Evolutionary conservation across 2,113 vertebrate species (phyloP), one percentile per base, ranked within the genome.

Genomic region (Pleuronectes platessa): DNA sequence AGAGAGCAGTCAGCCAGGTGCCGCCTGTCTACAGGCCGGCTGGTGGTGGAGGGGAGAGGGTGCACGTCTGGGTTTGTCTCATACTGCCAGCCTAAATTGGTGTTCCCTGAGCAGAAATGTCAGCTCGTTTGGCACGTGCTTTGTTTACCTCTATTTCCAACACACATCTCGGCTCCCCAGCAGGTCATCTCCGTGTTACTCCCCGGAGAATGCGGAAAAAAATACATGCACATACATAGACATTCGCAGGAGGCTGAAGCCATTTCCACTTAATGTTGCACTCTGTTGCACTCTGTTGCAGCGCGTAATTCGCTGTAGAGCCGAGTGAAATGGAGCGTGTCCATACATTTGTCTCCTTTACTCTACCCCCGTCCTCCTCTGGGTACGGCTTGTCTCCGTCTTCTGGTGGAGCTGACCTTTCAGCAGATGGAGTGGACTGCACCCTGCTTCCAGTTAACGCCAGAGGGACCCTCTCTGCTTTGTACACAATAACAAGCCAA

Each of bases 61-160:
- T 0, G 26, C n/a, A 1, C n/a, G 82, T 87, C 86, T 76, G 71
- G 71, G 51, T 59, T 84, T 21, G 17, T 79, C 83, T 87, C 76
- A 37, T 49, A 66, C 83, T 66, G 84, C 74, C 86, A 88, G 71
- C 71, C 84, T 71, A 87, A 90, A 89, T 86, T 85, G 83, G 86
- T 85, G 86, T 88, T 89, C 84, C 51, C 74, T 75, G 79, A 89
- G 83, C 76, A 78, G 83, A 87, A 81, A 90, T 90, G 90, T 90
- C 86, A 88, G 82, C 85, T 73, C 68, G 68, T 89, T 82, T 86
- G 84, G 88, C 86, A 42, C 71, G 40, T 81, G 86, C 71, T 88
- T 87, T 79, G 83, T 85, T 85, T 81, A 65, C 82, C 75, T 31
- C 31, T 47, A 15, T 82, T 87, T 86, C 51, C 61, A 61, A 40